Conservation (phyloP, 1,140 invertebrate species). For the Drosophila sturtevanti region DNA sequence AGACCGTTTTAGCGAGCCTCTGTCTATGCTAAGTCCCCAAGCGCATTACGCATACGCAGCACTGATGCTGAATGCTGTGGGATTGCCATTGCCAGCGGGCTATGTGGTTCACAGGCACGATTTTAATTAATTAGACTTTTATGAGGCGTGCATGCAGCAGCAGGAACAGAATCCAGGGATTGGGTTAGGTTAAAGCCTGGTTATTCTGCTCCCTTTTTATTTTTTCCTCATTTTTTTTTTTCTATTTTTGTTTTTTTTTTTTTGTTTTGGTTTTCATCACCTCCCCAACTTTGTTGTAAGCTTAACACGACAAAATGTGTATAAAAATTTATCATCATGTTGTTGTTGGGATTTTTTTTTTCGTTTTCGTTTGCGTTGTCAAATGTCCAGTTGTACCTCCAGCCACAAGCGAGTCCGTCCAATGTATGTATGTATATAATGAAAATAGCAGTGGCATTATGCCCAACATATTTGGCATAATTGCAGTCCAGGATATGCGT, state of each 20-base stretch:
- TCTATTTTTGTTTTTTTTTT: slow-evolving; percentile 9
- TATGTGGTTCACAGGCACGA: slow-evolving; percentile 57
- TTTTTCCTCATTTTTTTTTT: slow-evolving; percentile 18
- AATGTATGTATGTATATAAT: slow-evolving; percentile 65
- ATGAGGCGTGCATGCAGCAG: slow-evolving; percentile 72
- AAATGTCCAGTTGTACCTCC: slow-evolving; percentile 41
- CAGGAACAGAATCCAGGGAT: slow-evolving; percentile 35
- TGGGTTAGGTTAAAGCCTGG: slow-evolving; percentile 75
- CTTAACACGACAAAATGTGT: slow-evolving; percentile 63
- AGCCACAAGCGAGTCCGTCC: slow-evolving; percentile 20
- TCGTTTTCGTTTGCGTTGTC: slow-evolving; percentile 17
- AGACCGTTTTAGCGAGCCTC: neutral
- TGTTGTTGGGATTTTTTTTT: slow-evolving; percentile 22
- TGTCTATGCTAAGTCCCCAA: slow-evolving; percentile 54
- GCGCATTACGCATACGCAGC: slow-evolving; percentile 76
- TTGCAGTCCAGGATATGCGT: slow-evolving; percentile 77
- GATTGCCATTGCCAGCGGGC: slow-evolving; percentile 49
- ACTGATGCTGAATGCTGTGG: slow-evolving; percentile 49
- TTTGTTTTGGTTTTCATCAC: slow-evolving; percentile 28
- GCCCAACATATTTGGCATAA: slow-evolving; percentile 73
- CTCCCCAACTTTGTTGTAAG: slow-evolving; percentile 35
- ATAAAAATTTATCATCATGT: slow-evolving; percentile 70
- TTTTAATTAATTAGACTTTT: slow-evolving; percentile 81
- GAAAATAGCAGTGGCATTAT: slow-evolving; percentile 77
- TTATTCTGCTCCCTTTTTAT: slow-evolving; percentile 59